Percentiles rank a stretch among this genome's conserved stretches.
Evolutionary conservation across 2,113 vertebrate genomes (phyloP).

Genomic region (Aptenodytes forsteri): DNA sequence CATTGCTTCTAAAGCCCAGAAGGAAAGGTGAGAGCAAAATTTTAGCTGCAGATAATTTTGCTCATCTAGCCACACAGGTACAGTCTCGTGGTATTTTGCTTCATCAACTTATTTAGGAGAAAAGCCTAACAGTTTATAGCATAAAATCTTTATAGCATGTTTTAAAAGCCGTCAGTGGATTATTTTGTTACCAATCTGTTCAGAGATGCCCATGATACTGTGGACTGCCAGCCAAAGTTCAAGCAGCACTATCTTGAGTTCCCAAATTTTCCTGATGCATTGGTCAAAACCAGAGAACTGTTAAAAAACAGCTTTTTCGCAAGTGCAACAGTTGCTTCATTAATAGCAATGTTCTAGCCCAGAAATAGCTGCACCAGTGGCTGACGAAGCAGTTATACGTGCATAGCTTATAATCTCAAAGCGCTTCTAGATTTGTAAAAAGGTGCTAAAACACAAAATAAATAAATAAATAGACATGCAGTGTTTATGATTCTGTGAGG

Average conservation of each 20-base stretch:
- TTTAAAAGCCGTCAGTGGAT: background rate
- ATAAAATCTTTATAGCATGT: background rate
- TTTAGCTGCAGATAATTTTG: background rate
- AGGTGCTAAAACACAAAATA: conserved; percentile 37
- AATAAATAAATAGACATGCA: conserved; percentile 55
- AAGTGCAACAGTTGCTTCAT: background rate
- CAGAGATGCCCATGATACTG: background rate
- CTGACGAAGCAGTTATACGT: background rate
- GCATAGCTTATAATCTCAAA: background rate
- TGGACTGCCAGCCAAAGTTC: background rate
- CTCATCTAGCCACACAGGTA: background rate
- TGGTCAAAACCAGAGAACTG: background rate
- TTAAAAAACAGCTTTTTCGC: background rate
- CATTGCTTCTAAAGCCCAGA: background rate
- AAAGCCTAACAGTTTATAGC: background rate
- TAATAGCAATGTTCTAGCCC: background rate
- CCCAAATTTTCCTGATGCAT: background rate
- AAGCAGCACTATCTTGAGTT: background rate
- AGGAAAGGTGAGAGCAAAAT: background rate
- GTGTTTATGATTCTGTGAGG: background rate
- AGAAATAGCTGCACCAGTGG: background rate
- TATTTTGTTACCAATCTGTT: background rate
- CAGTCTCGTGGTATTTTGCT: background rate
- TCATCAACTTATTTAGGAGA: background rate
- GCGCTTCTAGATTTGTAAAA: background rate